Base-by-base conservation (phyloP, 2,888 invertebrate species). In the Eilema sororculum region DNA sequence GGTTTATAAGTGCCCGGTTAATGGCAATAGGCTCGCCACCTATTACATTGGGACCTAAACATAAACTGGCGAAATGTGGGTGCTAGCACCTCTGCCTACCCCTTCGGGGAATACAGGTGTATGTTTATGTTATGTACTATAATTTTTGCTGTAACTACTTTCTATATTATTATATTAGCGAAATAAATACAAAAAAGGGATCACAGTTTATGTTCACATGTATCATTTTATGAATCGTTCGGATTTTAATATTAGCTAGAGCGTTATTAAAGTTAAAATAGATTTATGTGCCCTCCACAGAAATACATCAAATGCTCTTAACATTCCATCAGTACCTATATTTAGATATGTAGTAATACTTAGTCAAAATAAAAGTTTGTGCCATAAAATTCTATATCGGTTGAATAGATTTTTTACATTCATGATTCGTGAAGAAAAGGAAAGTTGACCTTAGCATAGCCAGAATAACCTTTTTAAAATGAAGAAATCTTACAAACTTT, bases 221-320 rank as follows among this genome's bases (percentile, higher is more conserved):
- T 37, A 37, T 12, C 12, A 41, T 41, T 41, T 16, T 41, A 41
- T 41, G 16, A 41, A 41, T 41, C 16, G 16, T 1, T 20, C 16
- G 6, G 20, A 20, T 46, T 46, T 6, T 20, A 52, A n/a, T n/a
- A n/a, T 52, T 52, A 52, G 52, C 8, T 52, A n/a, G 20, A n/a
- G 9, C 52, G n/a, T 52, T 52, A 20, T n/a, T 52, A n/a, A 52
- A n/a, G n/a, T 52, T n/a, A n/a, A 46, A n/a, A 52, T 52, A 52
- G 52, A 20, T 16, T 25, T 12, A 20, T 60, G 22, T 62, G 64
- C 64, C 64, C n/a, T 65, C 52, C 30, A 25, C 25, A 62, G 25
- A 62, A 62, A 62, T 62, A 62, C 24, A 24, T 25, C 62, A 20
- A 41, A 37, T 16, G 37, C 37, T 61, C 41, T 41, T 20, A 37